phyloP scores from a whole-genome alignment of 2,797 vertebrate species.

The Muscicapa comitata region DNA sequence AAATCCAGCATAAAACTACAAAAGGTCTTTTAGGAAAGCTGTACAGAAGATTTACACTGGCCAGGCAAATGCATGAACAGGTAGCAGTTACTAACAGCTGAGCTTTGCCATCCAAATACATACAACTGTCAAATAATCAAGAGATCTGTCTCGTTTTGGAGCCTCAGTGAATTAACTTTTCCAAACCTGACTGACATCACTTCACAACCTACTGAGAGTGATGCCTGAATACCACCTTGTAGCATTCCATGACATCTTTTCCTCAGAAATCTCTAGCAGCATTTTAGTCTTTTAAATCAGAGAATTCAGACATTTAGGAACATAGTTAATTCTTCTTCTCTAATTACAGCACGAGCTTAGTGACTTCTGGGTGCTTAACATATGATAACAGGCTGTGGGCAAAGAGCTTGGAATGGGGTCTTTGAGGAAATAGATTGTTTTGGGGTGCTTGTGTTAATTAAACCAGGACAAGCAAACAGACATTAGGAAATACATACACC shows the following conservation, averaged over 20 bases:
- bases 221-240: background rate
- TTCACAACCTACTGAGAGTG: background rate
- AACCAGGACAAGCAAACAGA: background rate
- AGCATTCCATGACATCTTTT: background rate
- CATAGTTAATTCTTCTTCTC: background rate
- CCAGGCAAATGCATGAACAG: background rate
- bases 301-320: background rate
- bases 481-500: background rate
- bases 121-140: background rate
- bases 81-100: background rate
- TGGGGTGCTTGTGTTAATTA: background rate
- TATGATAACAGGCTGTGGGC: rapidly evolving
- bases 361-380: background rate
- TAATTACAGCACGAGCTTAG: background rate
- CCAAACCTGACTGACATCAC: background rate
- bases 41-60: background rate
- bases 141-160: background rate
- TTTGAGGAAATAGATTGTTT: rapidly evolving
- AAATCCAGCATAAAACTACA: background rate
- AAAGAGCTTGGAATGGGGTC: background rate
- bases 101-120: background rate
- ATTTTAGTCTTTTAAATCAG: background rate
- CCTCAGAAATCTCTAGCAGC: background rate
- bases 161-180: background rate
- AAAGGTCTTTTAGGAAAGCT: background rate